These are phyloP conservation scores for Cassiopea andromeda DNA, from an alignment of 30 jellyfish, hydroid and myxozoan species.

Conservation along the genomic window DNA sequence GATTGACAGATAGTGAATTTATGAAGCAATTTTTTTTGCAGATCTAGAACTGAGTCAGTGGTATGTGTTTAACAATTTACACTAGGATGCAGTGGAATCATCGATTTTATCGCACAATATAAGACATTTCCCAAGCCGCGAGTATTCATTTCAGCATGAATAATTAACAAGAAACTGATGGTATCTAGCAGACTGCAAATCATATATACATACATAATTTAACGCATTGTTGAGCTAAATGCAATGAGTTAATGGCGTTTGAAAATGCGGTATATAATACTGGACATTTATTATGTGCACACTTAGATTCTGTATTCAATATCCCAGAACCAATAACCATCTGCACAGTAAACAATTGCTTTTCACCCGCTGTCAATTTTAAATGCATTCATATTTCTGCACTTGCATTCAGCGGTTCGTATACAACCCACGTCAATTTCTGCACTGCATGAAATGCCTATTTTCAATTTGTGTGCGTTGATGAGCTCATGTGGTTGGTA, in stretches of 20 bases:
- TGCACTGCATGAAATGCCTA: not conserved
- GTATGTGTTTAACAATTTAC: slow-evolving; percentile 2
- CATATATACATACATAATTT: slow-evolving; percentile 35
- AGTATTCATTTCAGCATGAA: slow-evolving; percentile 29
- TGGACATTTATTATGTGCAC: slow-evolving; percentile 4
- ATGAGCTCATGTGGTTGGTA: not conserved
- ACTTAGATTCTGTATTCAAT: not conserved
- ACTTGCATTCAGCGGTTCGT: not conserved
- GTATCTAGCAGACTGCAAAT: slow-evolving; percentile 75
- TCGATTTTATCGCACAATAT: slow-evolving; percentile 31
- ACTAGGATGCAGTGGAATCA: slow-evolving; percentile 3
- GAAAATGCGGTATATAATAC: slow-evolving; percentile 30
- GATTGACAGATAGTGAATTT: too few relatives aligned
- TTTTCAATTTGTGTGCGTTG: not conserved
- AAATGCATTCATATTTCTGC: not conserved
- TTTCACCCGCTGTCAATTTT: not conserved
- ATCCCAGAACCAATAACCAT: not conserved
- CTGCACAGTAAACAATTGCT: slow-evolving; percentile 1
- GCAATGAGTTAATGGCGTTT: slow-evolving; percentile 41
- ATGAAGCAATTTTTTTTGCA: not conserved
- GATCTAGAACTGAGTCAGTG: slow-evolving; percentile 7
- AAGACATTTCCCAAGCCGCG: slow-evolving; percentile 77
- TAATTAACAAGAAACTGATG: slow-evolving; percentile 55
- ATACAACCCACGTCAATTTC: not conserved
- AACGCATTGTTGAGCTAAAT: slow-evolving; percentile 40